A percentile compares a stretch with the other conserved stretches of the same genome.
phyloP scores from a whole-genome alignment of 2,113 vertebrate species.

The Oreochromis aureus region DNA sequence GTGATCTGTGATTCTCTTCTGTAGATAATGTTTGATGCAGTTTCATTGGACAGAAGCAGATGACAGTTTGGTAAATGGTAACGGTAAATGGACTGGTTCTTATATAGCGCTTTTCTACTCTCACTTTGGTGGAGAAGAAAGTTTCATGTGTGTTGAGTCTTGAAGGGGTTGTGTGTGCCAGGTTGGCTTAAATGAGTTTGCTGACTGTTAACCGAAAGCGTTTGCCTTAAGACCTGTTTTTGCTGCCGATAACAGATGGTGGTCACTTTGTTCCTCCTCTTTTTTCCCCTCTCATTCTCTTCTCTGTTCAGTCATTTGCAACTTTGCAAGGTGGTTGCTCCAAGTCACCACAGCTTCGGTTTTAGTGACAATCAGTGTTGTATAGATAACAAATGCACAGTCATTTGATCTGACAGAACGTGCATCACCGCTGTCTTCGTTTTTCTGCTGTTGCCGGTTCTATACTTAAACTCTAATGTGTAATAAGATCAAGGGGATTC shows the following conservation, averaged over 20 bases:
- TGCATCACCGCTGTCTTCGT: not conserved
- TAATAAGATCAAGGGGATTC: conserved; percentile 4
- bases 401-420: not conserved
- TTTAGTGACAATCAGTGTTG: conserved; percentile 57
- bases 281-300: not conserved
- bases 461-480: not conserved
- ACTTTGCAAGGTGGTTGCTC: not conserved
- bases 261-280: not conserved
- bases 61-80: no score
- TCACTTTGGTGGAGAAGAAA: not conserved
- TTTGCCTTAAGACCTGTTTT: conserved; percentile 57
- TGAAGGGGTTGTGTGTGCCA: not conserved
- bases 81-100: no score
- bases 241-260: conserved; percentile 49
- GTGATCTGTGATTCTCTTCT: not conserved
- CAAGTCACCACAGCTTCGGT: not conserved
- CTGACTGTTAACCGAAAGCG: conserved; percentile 21
- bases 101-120: no score
- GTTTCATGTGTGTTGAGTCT: not conserved
- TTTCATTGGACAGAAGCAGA: no score
- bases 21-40: no score
- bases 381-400: not conserved
- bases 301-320: not conserved
- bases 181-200: not conserved
- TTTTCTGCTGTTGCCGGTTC: not conserved